Percentiles rank a stretch among this genome's conserved stretches.
Conservation (phyloP, 2,113 vertebrate genomes). For the Otocyon megalotis region DNA sequence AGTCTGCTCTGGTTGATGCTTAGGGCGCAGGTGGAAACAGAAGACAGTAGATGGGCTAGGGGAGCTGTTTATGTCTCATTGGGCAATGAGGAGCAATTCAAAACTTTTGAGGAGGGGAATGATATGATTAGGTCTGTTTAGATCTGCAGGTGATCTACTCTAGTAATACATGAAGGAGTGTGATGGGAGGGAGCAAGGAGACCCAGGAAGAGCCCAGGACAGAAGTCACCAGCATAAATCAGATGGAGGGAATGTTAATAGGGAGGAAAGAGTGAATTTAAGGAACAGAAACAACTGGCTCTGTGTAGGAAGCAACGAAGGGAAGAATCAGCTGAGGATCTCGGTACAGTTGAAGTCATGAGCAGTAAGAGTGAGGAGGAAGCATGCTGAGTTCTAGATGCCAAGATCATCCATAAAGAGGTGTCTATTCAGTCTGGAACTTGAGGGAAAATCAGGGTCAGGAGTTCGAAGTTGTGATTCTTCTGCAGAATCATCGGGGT, state of each 20-base stretch:
- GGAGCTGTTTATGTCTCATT: neutral
- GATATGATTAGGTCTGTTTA: neutral
- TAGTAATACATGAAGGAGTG: rapidly evolving
- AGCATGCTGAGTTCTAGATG: neutral
- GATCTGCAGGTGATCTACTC: neutral
- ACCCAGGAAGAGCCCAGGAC: neutral
- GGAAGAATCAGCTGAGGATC: neutral
- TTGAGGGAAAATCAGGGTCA: neutral
- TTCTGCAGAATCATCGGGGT: neutral
- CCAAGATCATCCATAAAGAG: neutral
- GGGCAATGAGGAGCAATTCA: neutral
- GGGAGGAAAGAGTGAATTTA: neutral
- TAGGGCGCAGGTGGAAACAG: neutral
- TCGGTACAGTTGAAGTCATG: neutral
- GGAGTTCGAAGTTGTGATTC: neutral
- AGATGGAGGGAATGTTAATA: neutral
- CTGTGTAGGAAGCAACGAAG: neutral
- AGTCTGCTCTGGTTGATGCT: neutral
- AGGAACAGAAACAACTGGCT: neutral
- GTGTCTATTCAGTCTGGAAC: neutral
- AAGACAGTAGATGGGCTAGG: neutral
- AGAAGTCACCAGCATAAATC: neutral
- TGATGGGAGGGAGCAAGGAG: neutral
- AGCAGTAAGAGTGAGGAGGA: neutral
- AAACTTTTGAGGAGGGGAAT: neutral